Evolutionary conservation across 2,113 vertebrate genomes (phyloP).

Genomic region (Vanacampus margaritifer): DNA sequence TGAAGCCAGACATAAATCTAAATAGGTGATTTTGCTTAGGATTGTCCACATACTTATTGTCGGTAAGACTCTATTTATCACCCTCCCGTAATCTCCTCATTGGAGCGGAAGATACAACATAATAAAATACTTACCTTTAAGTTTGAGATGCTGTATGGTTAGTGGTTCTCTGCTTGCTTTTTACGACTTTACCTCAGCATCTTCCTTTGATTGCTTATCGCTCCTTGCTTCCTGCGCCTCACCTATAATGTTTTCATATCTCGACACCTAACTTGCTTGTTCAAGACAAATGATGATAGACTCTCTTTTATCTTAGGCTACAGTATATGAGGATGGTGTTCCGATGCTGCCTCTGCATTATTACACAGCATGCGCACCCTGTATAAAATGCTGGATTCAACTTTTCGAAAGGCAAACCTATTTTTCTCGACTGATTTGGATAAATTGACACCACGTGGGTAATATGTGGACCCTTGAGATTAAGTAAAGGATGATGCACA

Average conservation of each 20-base stretch:
- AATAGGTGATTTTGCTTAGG: background rate
- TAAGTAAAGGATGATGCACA: conserved; percentile 32
- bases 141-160: conserved; percentile 19
- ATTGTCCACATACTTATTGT: background rate
- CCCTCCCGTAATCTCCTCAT: background rate
- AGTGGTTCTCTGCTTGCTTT: background rate
- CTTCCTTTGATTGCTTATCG: background rate
- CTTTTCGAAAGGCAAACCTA: background rate
- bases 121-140: conserved; percentile 19
- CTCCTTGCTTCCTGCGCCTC: background rate
- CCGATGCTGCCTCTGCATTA: background rate
- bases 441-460: background rate
- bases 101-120: conserved; percentile 11
- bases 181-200: conserved; percentile 1
- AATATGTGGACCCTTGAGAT: conserved; percentile 18
- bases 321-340: background rate
- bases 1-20: background rate
- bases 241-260: background rate
- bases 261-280: background rate
- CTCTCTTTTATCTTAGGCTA: background rate
- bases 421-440: background rate
- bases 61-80: background rate
- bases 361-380: background rate
- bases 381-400: background rate
- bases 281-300: background rate